Evolutionary conservation across 2,888 invertebrate species (phyloP).

Genomic region (Cylloceria caligata): DNA sequence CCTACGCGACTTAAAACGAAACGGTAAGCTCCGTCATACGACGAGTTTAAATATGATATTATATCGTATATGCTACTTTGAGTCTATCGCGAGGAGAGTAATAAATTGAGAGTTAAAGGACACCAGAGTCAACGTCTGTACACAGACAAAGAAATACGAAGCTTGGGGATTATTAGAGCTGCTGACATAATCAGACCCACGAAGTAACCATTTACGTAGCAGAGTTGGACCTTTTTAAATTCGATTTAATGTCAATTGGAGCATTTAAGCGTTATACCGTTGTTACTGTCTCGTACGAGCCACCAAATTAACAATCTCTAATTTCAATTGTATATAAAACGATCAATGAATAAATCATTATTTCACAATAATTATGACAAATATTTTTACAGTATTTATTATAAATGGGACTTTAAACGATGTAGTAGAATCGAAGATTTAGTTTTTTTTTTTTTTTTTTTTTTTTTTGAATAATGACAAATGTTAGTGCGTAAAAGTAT

Average conservation of each 20-base stretch:
- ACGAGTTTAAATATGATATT: background rate
- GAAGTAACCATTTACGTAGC: background rate
- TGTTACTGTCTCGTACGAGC: background rate
- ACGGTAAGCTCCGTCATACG: background rate
- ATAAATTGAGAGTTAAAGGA: slow-evolving; percentile 13
- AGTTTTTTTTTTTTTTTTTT: too few relatives aligned
- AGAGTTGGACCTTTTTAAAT: slow-evolving; percentile 12
- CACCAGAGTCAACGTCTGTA: background rate
- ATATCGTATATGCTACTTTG: background rate
- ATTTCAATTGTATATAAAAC: background rate
- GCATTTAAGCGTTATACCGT: slow-evolving; percentile 1
- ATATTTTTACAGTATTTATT: too few relatives aligned
- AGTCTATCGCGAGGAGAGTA: background rate
- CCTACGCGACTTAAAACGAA: background rate
- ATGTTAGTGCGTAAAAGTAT: background rate
- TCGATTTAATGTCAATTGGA: slow-evolving; percentile 22
- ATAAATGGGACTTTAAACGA: too few relatives aligned
- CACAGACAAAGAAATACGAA: slow-evolving; percentile 2
- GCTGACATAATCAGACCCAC: slow-evolving; percentile 18
- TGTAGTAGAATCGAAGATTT: too few relatives aligned
- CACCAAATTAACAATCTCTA: background rate
- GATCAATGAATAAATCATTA: background rate
- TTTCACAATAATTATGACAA: too few relatives aligned
- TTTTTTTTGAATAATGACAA: too few relatives aligned
- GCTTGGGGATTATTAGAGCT: background rate